Conservation (phyloP, 2,113 vertebrate species). For the Prionailurus bengalensis region DNA sequence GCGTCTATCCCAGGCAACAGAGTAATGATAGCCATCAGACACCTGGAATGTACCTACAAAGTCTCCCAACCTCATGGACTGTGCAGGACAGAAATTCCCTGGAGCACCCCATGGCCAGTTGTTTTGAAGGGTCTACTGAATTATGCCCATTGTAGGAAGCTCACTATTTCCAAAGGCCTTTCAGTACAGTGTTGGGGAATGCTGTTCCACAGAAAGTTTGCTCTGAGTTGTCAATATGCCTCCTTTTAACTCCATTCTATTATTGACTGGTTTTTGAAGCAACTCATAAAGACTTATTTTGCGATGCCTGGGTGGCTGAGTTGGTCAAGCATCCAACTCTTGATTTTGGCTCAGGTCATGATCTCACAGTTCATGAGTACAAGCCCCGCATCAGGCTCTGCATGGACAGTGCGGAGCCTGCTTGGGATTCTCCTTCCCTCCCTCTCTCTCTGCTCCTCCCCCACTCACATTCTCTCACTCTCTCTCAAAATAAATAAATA, state of each 20-base stretch:
- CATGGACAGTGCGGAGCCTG: no score
- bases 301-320: no score
- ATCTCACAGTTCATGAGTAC: no score
- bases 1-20: neutral
- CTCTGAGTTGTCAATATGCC: neutral
- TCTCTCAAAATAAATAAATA: no score
- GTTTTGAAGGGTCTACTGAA: neutral
- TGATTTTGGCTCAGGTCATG: no score
- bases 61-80: no score
- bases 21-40: neutral
- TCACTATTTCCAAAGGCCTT: neutral
- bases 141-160: neutral
- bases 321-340: no score
- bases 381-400: no score
- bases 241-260: neutral
- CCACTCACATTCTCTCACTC: no score
- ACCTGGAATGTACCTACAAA: neutral
- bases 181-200: neutral
- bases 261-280: constrained; percentile 2
- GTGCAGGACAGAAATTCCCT: neutral
- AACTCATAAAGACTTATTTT: neutral
- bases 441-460: no score
- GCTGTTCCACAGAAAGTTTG: neutral
- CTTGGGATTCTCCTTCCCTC: no score
- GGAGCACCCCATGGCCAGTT: neutral